Percentiles rank a stretch among this genome's conserved stretches.
These are phyloP conservation scores for Bacillus rossius DNA, from an alignment of 1,140 invertebrate species.

Conservation along the genomic window DNA sequence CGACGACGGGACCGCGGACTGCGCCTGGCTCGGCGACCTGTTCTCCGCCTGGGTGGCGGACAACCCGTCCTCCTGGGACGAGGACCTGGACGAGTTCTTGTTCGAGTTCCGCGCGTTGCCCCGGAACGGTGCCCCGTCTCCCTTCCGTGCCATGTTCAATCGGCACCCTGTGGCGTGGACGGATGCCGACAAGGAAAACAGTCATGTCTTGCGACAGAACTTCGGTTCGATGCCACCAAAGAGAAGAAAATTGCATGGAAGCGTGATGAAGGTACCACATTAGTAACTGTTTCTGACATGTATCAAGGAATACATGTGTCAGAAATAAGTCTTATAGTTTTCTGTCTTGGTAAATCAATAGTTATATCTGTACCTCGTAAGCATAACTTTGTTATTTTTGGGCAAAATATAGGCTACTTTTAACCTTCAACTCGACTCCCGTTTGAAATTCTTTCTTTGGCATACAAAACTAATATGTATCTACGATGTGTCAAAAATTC, in stretches of 20 bases:
- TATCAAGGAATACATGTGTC: neutral
- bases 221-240: constrained; percentile 19
- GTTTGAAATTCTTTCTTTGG: too few relatives aligned
- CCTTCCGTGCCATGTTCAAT: constrained; percentile 28
- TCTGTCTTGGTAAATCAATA: too few relatives aligned
- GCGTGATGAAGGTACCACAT: constrained; percentile 7
- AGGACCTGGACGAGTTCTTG: constrained; percentile 28
- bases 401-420: too few relatives aligned
- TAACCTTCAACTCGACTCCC: too few relatives aligned
- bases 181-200: constrained; percentile 31
- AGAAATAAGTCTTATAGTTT: neutral
- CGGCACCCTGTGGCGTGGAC: constrained; percentile 23
- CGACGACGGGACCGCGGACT: constrained; percentile 20
- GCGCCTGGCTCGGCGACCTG: constrained; percentile 24
- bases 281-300: neutral
- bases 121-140: constrained; percentile 12
- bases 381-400: too few relatives aligned
- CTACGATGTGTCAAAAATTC: too few relatives aligned
- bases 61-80: constrained; percentile 27
- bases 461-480: too few relatives aligned
- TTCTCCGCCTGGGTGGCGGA: constrained; percentile 22
- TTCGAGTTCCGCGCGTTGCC: constrained; percentile 26
- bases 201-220: constrained; percentile 24
- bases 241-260: constrained; percentile 20
- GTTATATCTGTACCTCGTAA: too few relatives aligned